Evolutionary conservation across 2,888 invertebrate species (phyloP).

Genomic region (Drosophila barbarae): DNA sequence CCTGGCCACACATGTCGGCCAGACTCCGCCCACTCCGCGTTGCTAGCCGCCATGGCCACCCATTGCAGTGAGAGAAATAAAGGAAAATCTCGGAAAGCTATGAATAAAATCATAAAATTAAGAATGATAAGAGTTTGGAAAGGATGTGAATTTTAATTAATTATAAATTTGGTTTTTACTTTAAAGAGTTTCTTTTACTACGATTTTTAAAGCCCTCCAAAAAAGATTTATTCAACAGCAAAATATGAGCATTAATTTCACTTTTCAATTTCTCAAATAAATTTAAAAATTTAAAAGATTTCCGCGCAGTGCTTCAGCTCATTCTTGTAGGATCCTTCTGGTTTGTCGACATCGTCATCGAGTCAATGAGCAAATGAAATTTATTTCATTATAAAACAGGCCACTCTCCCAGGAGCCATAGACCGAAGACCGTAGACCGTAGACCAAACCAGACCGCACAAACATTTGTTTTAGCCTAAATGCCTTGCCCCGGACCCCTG

Average conservation of each 20-base stretch:
- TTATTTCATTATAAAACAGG: conserved; percentile 69
- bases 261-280: background rate
- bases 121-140: background rate
- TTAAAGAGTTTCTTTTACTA: background rate
- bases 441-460: conserved; percentile 45
- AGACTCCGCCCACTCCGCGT: conserved; percentile 25
- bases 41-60: conserved; percentile 2
- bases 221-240: too few species aligned
- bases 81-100: rapidly evolving
- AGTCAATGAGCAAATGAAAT: conserved; percentile 73
- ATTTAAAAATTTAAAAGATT: background rate
- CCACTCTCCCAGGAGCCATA: conserved; percentile 30
- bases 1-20: conserved; percentile 72
- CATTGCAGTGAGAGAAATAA: conserved; percentile 7
- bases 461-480: conserved; percentile 69
- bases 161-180: background rate
- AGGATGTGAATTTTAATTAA: background rate
- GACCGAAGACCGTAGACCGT: conserved; percentile 13
- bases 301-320: background rate
- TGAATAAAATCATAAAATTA: background rate
- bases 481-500: conserved; percentile 16
- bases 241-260: background rate
- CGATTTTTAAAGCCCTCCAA: too few species aligned
- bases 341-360: conserved; percentile 53
- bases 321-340: conserved; percentile 46